phyloP scores from a whole-genome alignment of 2,113 vertebrate species.

The Anarrhichthys ocellatus region DNA sequence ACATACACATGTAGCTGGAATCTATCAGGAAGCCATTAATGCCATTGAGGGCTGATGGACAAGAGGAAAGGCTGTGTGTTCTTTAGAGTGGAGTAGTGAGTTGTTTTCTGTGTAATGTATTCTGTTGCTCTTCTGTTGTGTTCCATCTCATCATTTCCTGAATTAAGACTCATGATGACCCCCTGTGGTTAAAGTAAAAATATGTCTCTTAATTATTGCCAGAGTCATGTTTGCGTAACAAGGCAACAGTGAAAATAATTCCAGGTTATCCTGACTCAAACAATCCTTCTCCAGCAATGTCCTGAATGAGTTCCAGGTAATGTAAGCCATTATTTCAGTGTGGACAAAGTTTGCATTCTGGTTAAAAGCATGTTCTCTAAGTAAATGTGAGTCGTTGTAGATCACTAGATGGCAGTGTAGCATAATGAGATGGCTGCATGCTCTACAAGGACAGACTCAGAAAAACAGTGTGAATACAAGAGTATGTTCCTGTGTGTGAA shows the following conservation, averaged over 20 bases:
- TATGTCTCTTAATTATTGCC: not conserved
- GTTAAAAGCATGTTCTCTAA: not conserved
- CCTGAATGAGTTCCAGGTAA: not conserved
- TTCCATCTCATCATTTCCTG: slow-evolving; percentile 2
- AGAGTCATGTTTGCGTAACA: not conserved
- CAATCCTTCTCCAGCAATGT: not conserved
- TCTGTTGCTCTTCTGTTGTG: not conserved
- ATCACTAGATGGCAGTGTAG: slow-evolving; percentile 73
- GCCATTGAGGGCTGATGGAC: slow-evolving; percentile 27
- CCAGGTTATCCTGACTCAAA: not conserved
- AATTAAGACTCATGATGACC: slow-evolving; percentile 49
- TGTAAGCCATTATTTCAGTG: not conserved
- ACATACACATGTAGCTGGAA: slow-evolving; percentile 37
- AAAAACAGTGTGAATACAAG: not conserved
- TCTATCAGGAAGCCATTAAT: slow-evolving; percentile 48
- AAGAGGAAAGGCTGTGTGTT: not conserved
- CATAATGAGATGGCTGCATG: slow-evolving; percentile 25
- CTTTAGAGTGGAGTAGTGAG: not conserved
- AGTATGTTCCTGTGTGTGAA: not conserved
- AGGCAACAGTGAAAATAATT: not conserved
- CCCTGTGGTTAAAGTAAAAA: slow-evolving; percentile 46
- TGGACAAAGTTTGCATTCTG: not conserved
- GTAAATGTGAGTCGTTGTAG: not conserved
- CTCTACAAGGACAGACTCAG: not conserved
- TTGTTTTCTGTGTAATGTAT: slow-evolving; percentile 8